Base-by-base conservation (phyloP, 2,888 invertebrate genomes). In the Acanthopleura granulata region DNA sequence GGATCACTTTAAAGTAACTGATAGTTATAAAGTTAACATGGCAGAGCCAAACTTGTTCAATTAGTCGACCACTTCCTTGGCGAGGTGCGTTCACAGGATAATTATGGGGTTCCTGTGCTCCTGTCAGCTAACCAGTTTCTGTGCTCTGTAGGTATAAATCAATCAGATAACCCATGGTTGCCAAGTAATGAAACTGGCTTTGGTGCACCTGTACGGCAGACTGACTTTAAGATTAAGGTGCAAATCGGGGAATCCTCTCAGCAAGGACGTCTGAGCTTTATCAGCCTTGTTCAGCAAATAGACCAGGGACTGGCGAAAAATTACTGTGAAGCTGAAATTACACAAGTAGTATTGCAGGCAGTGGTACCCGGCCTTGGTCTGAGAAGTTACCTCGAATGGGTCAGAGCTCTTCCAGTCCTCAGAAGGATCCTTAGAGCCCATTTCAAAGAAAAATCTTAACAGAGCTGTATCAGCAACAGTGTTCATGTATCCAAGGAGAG, bases 381-480 rank as follows among this genome's bases (percentile, higher is more conserved):
- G 18, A 71, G 71, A 49, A 49, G 49, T 27, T 49, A 49, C 40
- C 40, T 71, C 16, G 71, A 40, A 49, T 30, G 71, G 50, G 40
- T 49, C 16, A 14, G 18, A 15, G 71, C 1, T 25, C 27, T 29
- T n/a, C 18, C 16, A 30, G 40, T 29, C n/a, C n/a, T 71, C n/a
- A 40, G 71, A 49, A 16, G 71, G 40, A 71, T 71, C 49, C 25
- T 71, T 16, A 40, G 25, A n/a, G 40, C 16, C 18, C 49, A 71
- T 25, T 71, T 71, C 49, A 71, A 49, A 16, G 71, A 49, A 71
- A 71, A 49, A 15, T 3, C 22, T 29, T 40, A 49, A 71, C 71
- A 22, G 71, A 71, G 18, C 40, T n/a, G 71, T 71, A 49, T 40
- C 71, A 40, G n/a, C 49, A 71, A 40, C 50, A 30, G 27, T 71